Evolutionary conservation across 2,888 invertebrate species (phyloP).

Genomic region (Balanococcus diminutus): DNA sequence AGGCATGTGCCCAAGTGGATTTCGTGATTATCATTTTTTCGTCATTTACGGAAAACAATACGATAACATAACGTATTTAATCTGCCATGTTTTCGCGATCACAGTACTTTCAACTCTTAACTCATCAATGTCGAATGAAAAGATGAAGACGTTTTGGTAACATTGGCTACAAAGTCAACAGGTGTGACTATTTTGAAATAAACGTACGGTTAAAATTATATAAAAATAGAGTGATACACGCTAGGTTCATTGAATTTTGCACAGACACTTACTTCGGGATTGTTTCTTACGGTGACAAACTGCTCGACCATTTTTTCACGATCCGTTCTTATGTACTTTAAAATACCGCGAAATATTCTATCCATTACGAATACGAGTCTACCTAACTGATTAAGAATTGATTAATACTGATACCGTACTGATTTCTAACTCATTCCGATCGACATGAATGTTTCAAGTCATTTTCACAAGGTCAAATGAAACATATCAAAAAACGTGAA

Average conservation of each 20-base stretch:
- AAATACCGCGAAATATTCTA: conserved; percentile 85
- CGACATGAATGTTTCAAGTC: neutral
- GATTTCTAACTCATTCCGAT: neutral
- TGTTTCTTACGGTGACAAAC: conserved; percentile 85
- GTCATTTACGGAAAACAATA: too few relatives aligned
- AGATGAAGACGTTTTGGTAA: neutral
- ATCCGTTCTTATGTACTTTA: conserved; percentile 83
- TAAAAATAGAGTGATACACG: neutral
- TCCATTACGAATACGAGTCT: conserved; percentile 70
- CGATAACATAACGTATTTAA: too few relatives aligned
- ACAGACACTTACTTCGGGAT: conserved; percentile 73
- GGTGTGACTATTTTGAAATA: neutral
- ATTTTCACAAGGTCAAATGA: conserved; percentile 33
- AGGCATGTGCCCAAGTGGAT: too few relatives aligned
- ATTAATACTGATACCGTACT: neutral
- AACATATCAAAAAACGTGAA: neutral
- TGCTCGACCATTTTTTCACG: conserved; percentile 89
- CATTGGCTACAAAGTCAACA: conserved; percentile 35
- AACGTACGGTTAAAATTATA: neutral
- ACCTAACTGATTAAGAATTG: neutral
- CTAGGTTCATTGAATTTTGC: neutral
- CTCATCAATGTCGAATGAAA: neutral
- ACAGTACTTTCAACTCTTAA: neutral
- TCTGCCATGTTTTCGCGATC: neutral
- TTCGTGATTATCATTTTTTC: too few relatives aligned